These are phyloP conservation scores for Nomada ruficornis DNA, from an alignment of 2,888 invertebrate species.

Conservation along the genomic window DNA sequence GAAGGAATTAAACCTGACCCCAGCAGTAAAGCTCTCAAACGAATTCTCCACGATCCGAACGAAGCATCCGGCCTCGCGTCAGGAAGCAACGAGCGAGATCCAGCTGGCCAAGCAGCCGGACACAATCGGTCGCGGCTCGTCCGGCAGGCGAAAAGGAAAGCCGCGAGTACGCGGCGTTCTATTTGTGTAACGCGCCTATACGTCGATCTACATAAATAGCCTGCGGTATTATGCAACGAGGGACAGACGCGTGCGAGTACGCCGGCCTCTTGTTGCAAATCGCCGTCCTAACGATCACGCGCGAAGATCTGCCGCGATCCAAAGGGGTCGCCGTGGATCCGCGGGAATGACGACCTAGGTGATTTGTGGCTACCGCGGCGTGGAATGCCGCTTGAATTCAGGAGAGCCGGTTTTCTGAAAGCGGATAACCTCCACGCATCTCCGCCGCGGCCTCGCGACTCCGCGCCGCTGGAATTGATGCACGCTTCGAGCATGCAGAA, in stretches of 20 bases:
- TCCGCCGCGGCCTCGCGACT: not conserved
- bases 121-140: constrained; percentile 55
- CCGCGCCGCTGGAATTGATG: no score
- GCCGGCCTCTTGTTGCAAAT: constrained; percentile 35
- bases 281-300: constrained; percentile 29
- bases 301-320: constrained; percentile 35
- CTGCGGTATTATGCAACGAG: constrained; percentile 64
- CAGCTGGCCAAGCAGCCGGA: constrained; percentile 21
- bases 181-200: constrained; percentile 70
- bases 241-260: constrained; percentile 27
- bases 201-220: constrained; percentile 72
- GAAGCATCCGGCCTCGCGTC: constrained; percentile 1
- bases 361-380: constrained; percentile 38
- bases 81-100: not conserved
- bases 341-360: constrained; percentile 41
- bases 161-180: constrained; percentile 55
- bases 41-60: constrained; percentile 27
- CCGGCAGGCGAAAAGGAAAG: constrained; percentile 57
- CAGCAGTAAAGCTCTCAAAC: constrained; percentile 21
- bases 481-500: no score
- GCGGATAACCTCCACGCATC: constrained; percentile 5
- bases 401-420: constrained; percentile 43
- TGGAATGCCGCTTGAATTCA: constrained; percentile 46
- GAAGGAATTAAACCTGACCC: constrained; percentile 19
- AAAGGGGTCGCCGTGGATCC: constrained; percentile 22